Conservation (phyloP, 1,140 invertebrate genomes). For the Sminthurides bifidus region DNA sequence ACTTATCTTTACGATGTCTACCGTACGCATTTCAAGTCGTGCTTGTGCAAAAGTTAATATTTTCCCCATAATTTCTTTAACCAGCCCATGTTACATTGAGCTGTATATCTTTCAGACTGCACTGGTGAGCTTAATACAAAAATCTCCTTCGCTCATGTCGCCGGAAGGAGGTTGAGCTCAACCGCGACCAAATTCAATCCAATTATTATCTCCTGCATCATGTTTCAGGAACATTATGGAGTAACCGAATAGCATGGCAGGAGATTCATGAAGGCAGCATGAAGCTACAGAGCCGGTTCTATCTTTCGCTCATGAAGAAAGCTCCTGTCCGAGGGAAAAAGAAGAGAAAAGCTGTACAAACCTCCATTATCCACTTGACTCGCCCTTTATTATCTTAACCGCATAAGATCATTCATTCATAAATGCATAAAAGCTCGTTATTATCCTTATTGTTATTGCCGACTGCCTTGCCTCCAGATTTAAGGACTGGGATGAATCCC, state of each 20-base stretch:
- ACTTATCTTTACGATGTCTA: no score
- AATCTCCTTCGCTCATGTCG: constrained; percentile 5
- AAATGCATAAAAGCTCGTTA: background rate
- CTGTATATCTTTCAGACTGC: no score
- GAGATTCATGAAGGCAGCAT: background rate
- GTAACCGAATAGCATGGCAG: background rate
- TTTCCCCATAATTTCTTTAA: no score
- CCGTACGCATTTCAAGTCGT: no score
- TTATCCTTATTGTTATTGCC: background rate
- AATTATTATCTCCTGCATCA: background rate
- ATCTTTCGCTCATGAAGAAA: background rate
- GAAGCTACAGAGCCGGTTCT: background rate
- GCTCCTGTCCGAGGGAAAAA: background rate
- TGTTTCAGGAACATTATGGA: background rate
- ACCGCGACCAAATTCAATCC: background rate
- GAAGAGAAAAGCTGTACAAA: background rate
- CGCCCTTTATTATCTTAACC: constrained; percentile 28
- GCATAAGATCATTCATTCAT: constrained; percentile 9
- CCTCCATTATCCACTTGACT: constrained; percentile 24
- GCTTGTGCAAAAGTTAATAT: no score
- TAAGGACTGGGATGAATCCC: no score
- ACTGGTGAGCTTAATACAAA: no score
- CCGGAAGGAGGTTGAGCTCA: background rate
- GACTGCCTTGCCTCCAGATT: background rate
- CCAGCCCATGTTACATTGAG: no score